Base-by-base conservation (phyloP, 2,888 invertebrate species). In the Xiphydria camelus region DNA sequence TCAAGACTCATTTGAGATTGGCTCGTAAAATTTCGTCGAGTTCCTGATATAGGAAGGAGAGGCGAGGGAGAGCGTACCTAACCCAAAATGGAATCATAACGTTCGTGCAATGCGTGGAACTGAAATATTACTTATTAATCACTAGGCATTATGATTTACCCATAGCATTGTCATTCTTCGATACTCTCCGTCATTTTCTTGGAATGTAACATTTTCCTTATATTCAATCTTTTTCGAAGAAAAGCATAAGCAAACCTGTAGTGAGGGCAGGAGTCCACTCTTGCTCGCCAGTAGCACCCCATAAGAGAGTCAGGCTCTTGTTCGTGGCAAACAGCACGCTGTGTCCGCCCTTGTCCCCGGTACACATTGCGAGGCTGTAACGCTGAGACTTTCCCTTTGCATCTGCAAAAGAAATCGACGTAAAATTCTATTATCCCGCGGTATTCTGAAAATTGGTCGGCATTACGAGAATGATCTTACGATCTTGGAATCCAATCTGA, bases 241-340 rank as follows among this genome's bases (percentile, higher is more conserved):
- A 41, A 51, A 36, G 31, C 10, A 23, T n/a, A 33, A 44, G 47
- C 69, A 62, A 77, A 93, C 95, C 95, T 78, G 95, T 96, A 2
- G 94, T 95, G 47, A 95, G 81, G 19, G 93, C 94, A 0, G 95
- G 94, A 2, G 94, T 94, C 96, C 96, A 96, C 73, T 95, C 94
- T 74, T 96, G 95, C 74, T 96, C 95, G 23, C 95, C 95, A 0
- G 95, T 95, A 3, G 93, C 93, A 17, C 95, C 95, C 94, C 95
- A 95, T 34, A 93, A 79, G 21, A 90, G 77, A 0, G 90, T 89
- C 37, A 88, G 79, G 60, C 79, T 81, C 62, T 80, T 82, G 49
- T 68, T 75, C n/a, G 59, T 59, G 17, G 60, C 48, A 25, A 57
- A 53, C 40, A 53, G 54, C 15, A 53, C 49, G 14, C 56, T 49